Evolutionary conservation across 2,113 vertebrate species (phyloP), one percentile per base, ranked within the genome.

Genomic region (Sitta europaea): DNA sequence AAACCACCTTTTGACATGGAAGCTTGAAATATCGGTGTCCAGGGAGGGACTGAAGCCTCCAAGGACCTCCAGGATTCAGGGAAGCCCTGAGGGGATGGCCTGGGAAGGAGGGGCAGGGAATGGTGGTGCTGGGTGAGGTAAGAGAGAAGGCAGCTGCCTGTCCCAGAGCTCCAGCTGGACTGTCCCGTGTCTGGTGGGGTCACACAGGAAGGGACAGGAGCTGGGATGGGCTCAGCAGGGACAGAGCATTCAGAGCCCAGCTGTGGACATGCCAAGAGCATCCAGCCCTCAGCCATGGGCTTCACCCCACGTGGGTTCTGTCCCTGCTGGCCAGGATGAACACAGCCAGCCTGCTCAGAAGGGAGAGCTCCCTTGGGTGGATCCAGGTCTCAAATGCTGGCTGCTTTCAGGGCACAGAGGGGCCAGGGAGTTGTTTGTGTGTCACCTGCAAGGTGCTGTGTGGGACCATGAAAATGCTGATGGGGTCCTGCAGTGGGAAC

Each of bases 401-500:
- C 31, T 50, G 72, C 22, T 58, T 29, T 45, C 2, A 3, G 76
- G 62, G 53, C 53, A 53, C 5, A 65, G 36, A 63, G 54, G 47
- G 76, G 62, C 27, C 5, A 1, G 11, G 10, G 7, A 11, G 45
- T 5, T 10, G 17, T 27, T 89, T 58, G 8, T n/a, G 65, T 42
- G 31, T 81, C 35, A 36, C 33, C 43, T 38, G 11, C 0, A 1
- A 62, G 66, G 74, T 1, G 1, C 38, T 38, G 31, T 0, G 0
- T 43, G 36, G 57, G n/a, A 15, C 38, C 43, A 3, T 14, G 27
- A 1, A 31, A 54, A 14, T 62, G 38, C 33, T 25, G 14, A 31
- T 0, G 0, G 51, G 19, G 8, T 71, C 35, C 51, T 0, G 1
- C 14, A 43, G 51, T 2, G 4, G 38, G 21, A 40, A 0, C 3